A percentile compares a stretch with the other conserved stretches of the same genome.
These are phyloP conservation scores for Geotrupes spiniger DNA, from an alignment of 2,888 invertebrate species.

Conservation along the genomic window DNA sequence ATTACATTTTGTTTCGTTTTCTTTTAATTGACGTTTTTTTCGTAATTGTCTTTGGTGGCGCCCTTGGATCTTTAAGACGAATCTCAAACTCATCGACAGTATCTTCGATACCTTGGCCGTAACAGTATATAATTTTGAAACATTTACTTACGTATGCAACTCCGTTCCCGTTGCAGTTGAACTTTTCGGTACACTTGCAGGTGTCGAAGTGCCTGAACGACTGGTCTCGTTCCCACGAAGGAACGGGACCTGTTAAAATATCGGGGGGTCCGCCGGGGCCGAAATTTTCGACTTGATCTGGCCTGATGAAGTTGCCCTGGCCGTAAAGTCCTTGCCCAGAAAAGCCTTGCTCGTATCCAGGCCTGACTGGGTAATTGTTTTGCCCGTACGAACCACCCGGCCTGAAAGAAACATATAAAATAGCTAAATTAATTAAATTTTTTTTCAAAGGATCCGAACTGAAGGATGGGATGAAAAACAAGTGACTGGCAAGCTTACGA, in stretches of 20 bases:
- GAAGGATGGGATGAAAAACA: too few relatives aligned
- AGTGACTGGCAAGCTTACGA: too few relatives aligned
- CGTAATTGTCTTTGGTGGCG: too few relatives aligned
- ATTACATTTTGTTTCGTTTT: too few relatives aligned
- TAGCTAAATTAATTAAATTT: too few relatives aligned
- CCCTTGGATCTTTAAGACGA: too few relatives aligned
- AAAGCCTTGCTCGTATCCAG: conserved; percentile 4
- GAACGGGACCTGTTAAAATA: conserved; percentile 47
- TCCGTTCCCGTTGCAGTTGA: conserved; percentile 56
- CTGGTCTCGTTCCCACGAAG: conserved; percentile 47
- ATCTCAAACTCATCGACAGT: too few relatives aligned
- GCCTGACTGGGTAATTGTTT: conserved; percentile 4
- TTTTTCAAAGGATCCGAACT: too few relatives aligned
- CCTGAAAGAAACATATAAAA: too few relatives aligned
- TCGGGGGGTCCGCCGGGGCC: conserved; percentile 27
- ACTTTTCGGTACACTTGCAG: conserved; percentile 56
- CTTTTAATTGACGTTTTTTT: too few relatives aligned
- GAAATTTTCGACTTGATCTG: conserved; percentile 20
- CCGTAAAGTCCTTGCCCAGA: conserved; percentile 23
- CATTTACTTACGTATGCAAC: conserved; percentile 53
- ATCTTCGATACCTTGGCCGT: too few relatives aligned
- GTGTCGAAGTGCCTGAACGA: conserved; percentile 45
- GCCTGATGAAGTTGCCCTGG: conserved; percentile 13
- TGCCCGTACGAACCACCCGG: conserved; percentile 35
- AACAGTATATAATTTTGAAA: not conserved